phyloP scores from a whole-genome alignment of 2,113 vertebrate species.

The Gobius niger region DNA sequence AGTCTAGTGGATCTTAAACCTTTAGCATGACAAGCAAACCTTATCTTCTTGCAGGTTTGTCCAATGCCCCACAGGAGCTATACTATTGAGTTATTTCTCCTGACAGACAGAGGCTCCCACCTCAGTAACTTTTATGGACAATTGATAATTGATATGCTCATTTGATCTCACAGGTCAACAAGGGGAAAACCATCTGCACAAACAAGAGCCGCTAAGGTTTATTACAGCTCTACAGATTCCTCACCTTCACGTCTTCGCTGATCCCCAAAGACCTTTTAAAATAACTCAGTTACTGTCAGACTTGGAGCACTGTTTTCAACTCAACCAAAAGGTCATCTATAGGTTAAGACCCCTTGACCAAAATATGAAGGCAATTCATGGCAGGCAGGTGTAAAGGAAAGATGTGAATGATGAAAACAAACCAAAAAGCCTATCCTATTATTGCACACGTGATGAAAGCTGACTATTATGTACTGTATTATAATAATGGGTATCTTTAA shows the following conservation, averaged over 20 bases:
- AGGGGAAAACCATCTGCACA: constrained; percentile 78
- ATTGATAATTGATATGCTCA: constrained; percentile 72
- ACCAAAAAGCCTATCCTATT: too few relatives aligned
- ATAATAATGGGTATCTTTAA: too few relatives aligned
- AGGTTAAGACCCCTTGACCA: constrained; percentile 20
- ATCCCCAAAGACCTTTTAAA: constrained; percentile 59
- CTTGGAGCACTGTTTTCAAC: constrained; percentile 57
- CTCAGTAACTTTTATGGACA: constrained; percentile 75
- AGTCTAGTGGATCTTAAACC: background rate
- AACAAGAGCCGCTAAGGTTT: constrained; percentile 70
- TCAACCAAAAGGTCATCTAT: constrained; percentile 25
- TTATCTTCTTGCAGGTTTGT: constrained; percentile 23
- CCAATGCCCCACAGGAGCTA: constrained; percentile 64
- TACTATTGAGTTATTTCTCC: constrained; percentile 72
- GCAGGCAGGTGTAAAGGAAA: constrained; percentile 19
- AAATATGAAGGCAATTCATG: constrained; percentile 26
- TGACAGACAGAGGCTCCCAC: constrained; percentile 56
- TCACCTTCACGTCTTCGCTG: constrained; percentile 45
- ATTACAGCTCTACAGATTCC: constrained; percentile 71
- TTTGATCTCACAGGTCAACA: constrained; percentile 67
- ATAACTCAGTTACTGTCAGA: constrained; percentile 61
- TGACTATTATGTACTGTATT: too few relatives aligned
- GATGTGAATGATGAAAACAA: background rate
- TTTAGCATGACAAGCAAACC: background rate
- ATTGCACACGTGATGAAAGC: too few relatives aligned